Base-by-base conservation (phyloP, 2,888 invertebrate genomes). In the Pristionchus arcanus region DNA sequence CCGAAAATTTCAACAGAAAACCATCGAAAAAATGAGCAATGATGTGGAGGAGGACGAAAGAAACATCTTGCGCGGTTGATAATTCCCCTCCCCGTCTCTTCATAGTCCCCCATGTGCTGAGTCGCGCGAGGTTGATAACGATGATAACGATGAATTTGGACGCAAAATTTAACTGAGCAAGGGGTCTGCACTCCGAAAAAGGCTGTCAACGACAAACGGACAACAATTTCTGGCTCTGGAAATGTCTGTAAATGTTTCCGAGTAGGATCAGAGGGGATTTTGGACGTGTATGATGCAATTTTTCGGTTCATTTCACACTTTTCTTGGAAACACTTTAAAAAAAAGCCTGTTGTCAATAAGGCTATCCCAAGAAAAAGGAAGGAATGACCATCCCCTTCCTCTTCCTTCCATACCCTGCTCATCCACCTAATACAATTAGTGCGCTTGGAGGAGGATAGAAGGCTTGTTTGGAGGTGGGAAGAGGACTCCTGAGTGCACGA, bases 381-480 rank as follows among this genome's bases (percentile, higher is more conserved):
- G n/a, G 66, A 9, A 31, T 15, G 68, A 13, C 68, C 28, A 31
- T 74, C 37, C 16, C 11, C 68, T 19, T 71, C 28, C 74, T 5
- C 74, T 42, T 34, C 74, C 37, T 34, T n/a, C 42, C 42, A 49
- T 37, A 19, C 31, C 74, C 74, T 71, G 15, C 71, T 37, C 74
- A 37, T 21, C 37, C 68, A 34, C 74, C 74, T 74, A 74, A 74
- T 37, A 74, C 74, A 74, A 74, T 74, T 74, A 74, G 74, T 25
- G 21, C 21, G 74, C 37, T 34, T 49, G 0, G 42, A 9, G 42
- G 0, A 49, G 31, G 34, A 71, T 59, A 59, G 63, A 63, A n/a
- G 63, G 74, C 37, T 5, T 21, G 74, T 16, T 19, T 28, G 74
- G 68, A 31, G 15, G 68, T 15, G 31, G 31, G 37, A 74, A 37